phyloP scores from a whole-genome alignment of 2,888 invertebrate species.

The Apamea epomidion region DNA sequence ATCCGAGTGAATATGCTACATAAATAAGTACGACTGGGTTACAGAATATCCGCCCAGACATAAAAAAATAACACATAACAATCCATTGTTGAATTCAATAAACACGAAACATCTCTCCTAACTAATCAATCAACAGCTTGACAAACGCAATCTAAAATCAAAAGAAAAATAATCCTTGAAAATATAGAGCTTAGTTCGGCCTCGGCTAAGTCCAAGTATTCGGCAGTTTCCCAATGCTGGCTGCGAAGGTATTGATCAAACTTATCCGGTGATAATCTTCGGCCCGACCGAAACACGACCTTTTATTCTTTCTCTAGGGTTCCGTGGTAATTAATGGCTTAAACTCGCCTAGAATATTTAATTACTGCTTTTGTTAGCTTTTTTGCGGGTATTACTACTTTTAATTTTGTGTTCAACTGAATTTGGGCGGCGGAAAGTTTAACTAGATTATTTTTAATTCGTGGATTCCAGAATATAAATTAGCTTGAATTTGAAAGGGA shows the following conservation, averaged over 20 bases:
- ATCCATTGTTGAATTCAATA: not conserved
- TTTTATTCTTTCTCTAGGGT: constrained; percentile 53
- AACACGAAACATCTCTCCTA: not conserved
- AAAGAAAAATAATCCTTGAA: constrained; percentile 48
- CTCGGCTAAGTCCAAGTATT: constrained; percentile 39
- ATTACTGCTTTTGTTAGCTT: constrained; percentile 11
- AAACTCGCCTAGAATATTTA: constrained; percentile 40
- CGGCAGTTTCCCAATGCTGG: constrained; percentile 30
- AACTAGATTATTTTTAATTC: constrained; percentile 1
- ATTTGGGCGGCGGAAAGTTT: not conserved
- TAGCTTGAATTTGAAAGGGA: not conserved
- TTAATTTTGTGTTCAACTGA: constrained; percentile 5
- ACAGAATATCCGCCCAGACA: not conserved
- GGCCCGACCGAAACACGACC: constrained; percentile 53
- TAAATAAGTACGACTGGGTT: not conserved
- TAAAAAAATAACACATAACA: not conserved
- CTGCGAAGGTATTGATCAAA: constrained; percentile 63
- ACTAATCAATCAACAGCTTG: constrained; percentile 48
- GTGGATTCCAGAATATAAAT: not conserved
- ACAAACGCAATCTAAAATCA: constrained; percentile 49
- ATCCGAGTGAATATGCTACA: not conserved
- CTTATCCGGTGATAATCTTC: constrained; percentile 66
- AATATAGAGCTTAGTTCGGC: constrained; percentile 27
- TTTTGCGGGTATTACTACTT: not conserved
- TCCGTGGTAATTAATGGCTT: constrained; percentile 57